Conservation (phyloP, 2,113 vertebrate species). For the Cephalopterus ornatus region DNA sequence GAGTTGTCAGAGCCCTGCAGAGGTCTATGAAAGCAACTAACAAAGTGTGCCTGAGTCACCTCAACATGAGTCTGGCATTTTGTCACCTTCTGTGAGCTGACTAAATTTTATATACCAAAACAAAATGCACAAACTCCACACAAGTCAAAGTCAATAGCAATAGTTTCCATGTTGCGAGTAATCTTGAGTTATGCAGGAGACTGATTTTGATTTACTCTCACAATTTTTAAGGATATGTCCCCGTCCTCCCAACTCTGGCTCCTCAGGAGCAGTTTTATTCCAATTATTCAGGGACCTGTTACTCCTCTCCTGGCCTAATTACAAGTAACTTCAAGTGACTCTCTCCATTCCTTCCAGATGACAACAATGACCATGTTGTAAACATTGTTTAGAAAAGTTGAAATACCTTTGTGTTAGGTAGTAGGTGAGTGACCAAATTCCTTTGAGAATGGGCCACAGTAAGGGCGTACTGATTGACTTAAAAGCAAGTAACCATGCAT, state of each 20-base stretch:
- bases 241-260: background rate
- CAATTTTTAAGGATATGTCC: background rate
- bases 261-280: background rate
- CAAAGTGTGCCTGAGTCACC: background rate
- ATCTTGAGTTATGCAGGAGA: background rate
- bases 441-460: background rate
- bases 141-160: background rate
- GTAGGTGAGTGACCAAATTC: fast-evolving
- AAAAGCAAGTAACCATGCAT: background rate
- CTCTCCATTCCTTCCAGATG: background rate
- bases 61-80: background rate
- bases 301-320: background rate
- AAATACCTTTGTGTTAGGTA: background rate
- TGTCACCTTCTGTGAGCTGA: fast-evolving
- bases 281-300: background rate
- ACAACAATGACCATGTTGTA: background rate
- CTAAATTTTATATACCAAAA: background rate
- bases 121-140: background rate
- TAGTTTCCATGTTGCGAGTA: background rate
- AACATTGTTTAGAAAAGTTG: background rate
- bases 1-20: background rate
- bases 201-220: background rate
- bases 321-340: background rate
- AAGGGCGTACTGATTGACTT: background rate
- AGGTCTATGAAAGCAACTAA: fast-evolving